Conservation (phyloP, 1,140 invertebrate species). For the Drosophila mayri region DNA sequence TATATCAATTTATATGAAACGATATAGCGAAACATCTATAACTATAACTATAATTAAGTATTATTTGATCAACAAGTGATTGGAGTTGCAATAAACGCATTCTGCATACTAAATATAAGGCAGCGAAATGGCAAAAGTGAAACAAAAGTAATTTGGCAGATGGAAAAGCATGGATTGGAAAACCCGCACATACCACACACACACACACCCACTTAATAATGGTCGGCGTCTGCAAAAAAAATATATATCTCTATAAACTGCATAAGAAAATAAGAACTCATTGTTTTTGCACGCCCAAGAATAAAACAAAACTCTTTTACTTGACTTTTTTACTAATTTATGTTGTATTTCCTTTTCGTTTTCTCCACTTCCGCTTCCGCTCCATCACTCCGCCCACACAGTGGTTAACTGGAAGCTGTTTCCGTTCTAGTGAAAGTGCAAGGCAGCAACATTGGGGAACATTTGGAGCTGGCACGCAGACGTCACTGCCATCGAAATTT, state of each 20-base stretch:
- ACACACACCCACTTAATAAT: constrained; percentile 56
- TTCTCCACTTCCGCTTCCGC: constrained; percentile 22
- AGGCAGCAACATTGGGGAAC: constrained; percentile 35
- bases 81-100: constrained; percentile 61
- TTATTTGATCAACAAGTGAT: constrained; percentile 37
- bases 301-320: not conserved
- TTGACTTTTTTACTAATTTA: constrained; percentile 29
- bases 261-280: constrained; percentile 49
- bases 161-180: constrained; percentile 78
- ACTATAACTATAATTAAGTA: constrained; percentile 53
- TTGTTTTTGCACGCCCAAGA: constrained; percentile 64
- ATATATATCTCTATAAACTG: constrained; percentile 20
- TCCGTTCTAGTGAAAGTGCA: constrained; percentile 78
- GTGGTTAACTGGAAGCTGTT: constrained; percentile 85
- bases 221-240: constrained; percentile 59
- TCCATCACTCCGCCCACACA: constrained; percentile 40
- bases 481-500: constrained; percentile 75
- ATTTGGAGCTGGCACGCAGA: constrained; percentile 69
- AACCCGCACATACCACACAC: constrained; percentile 42
- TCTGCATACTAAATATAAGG: constrained; percentile 61
- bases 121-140: constrained; percentile 38
- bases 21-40: constrained; percentile 37
- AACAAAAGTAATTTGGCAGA: constrained; percentile 61
- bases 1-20: constrained; percentile 17
- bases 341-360: constrained; percentile 40